Base-by-base conservation (phyloP, 2,113 vertebrate species). In the Chunga burmeisteri region DNA sequence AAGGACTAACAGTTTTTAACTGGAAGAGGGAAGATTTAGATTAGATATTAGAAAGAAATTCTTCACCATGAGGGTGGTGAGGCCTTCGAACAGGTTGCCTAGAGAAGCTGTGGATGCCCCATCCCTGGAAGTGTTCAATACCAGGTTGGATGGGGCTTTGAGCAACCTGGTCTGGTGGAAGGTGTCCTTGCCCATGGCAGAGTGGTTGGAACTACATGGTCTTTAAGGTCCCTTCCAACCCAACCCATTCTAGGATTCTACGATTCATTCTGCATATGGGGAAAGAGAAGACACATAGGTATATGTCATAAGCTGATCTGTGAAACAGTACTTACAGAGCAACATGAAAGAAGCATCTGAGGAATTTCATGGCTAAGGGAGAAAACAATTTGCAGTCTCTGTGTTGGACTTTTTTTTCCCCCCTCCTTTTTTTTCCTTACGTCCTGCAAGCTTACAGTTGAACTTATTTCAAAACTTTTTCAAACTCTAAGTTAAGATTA, bases 331-430 rank as follows among this genome's bases (percentile, higher is more conserved):
- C 38, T 75, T 58, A 47, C 0, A 83, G 19, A 80, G 21, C 67
- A 80, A 74, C 7, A 58, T 29, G 18, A 55, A 36, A 88, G 27
- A 67, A 85, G 21, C 26, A 75, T 25, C n/a, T 75, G 58, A 89
- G 22, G 15, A 77, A 67, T 85, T 88, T 88, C 66, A 79, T 21
- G 23, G 47, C 46, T 46, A 88, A 78, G n/a, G 47, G 27, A 90
- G 34, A 90, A 90, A 92, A 63, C 32, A 42, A 81, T 46, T 38
- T 70, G 19, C 59, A 68, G 46, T 23, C 49, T 66, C 36, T 66
- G 16, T n/a, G 30, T 12, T 65, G 20, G 29, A 46, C 8, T 25
- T 7, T 22, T 27, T 13, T 13, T 5, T 0, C 0, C 5, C 6
- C 9, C 4, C 21, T 3, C 5, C 7, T 65, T 70, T 6, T 2